phyloP scores from a whole-genome alignment of 2,113 vertebrate species.

The Equus quagga region DNA sequence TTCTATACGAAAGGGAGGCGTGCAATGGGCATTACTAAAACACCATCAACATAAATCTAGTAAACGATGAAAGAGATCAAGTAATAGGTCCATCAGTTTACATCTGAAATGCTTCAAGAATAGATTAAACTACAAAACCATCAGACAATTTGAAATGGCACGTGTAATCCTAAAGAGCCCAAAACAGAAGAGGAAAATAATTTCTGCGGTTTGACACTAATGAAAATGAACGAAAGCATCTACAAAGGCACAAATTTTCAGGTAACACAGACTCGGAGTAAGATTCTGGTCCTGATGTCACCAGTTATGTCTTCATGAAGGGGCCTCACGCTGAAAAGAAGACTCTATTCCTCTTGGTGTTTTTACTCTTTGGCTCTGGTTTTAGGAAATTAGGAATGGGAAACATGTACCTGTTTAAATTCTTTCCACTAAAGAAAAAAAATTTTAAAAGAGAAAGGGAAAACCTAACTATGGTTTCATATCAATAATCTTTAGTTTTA shows the following conservation, averaged over 20 bases:
- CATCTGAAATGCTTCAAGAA: conserved; percentile 9
- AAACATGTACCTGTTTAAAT: neutral
- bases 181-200: conserved; percentile 28
- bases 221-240: conserved; percentile 28
- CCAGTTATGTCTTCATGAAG: conserved; percentile 12
- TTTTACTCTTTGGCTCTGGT: neutral
- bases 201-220: conserved; percentile 6
- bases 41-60: neutral
- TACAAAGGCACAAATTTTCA: neutral
- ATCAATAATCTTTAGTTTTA: conserved; percentile 39
- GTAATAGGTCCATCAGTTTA: neutral
- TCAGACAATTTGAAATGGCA: conserved; percentile 31
- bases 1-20: conserved; percentile 27
- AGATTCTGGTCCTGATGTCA: neutral
- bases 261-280: neutral
- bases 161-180: neutral
- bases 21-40: neutral
- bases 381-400: neutral
- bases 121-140: conserved; percentile 36
- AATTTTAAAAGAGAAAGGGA: neutral
- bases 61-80: neutral
- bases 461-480: conserved; percentile 22
- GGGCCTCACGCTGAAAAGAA: neutral
- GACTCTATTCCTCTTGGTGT: neutral
- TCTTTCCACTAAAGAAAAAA: neutral